Evolutionary conservation across 2,888 invertebrate species (phyloP).

Genomic region (Podotricha telesiphe): DNA sequence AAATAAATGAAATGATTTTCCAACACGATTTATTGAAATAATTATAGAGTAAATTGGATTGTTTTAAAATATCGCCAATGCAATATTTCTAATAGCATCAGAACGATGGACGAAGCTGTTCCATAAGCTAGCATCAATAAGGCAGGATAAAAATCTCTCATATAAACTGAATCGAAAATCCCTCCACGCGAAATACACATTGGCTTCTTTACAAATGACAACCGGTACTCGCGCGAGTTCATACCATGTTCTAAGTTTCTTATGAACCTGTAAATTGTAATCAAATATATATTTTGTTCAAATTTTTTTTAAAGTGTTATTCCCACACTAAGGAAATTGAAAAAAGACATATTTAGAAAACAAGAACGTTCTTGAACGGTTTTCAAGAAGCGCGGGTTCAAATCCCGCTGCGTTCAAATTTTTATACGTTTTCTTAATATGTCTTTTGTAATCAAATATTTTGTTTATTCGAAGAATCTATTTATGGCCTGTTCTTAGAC

Average conservation of each 20-base stretch:
- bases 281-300: no score
- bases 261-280: conserved; percentile 68
- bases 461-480: no score
- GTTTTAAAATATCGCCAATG: conserved; percentile 1
- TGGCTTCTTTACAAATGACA: conserved; percentile 85
- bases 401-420: no score
- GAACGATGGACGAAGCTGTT: conserved; percentile 52
- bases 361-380: no score
- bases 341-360: no score
- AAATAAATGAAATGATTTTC: no score
- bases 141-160: conserved; percentile 83
- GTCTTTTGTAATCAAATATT: no score
- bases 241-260: conserved; percentile 85
- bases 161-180: conserved; percentile 85
- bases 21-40: neutral
- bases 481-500: no score
- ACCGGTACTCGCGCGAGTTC: conserved; percentile 77
- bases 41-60: neutral
- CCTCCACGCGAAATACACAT: conserved; percentile 78
- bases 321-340: no score
- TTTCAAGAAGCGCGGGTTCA: no score
- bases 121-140: conserved; percentile 58
- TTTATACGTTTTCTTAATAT: no score
- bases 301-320: no score
- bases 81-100: conserved; percentile 63